Percentiles rank a stretch among this genome's conserved stretches.
Evolutionary conservation across 2,888 invertebrate species (phyloP).

Genomic region (Trypoxylon attenuatum): DNA sequence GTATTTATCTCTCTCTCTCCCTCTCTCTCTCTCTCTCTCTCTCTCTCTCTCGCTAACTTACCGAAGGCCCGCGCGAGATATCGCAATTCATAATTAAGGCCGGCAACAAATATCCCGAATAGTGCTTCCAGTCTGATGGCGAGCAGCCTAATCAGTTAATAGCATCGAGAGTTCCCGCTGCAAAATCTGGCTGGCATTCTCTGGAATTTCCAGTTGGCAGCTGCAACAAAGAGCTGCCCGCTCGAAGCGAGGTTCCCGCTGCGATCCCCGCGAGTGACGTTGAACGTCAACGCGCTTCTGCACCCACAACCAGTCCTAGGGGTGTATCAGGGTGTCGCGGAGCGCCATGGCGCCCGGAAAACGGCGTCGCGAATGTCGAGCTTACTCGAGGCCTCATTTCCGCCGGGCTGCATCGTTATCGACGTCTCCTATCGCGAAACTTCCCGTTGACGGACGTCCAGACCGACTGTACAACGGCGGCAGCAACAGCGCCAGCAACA

Average conservation of each 20-base stretch:
- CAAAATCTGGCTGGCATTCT: neutral
- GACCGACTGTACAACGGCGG: no score
- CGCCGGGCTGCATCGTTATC: slow-evolving; percentile 22
- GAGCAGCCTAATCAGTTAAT: neutral
- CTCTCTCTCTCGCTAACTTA: no score
- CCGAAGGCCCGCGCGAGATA: no score
- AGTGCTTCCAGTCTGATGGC: no score
- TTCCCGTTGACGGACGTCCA: neutral
- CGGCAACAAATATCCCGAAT: no score
- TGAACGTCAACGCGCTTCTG: slow-evolving; percentile 10
- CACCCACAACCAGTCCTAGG: no score
- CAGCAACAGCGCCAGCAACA: no score
- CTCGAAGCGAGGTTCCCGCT: slow-evolving; percentile 12
- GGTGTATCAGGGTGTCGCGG: no score
- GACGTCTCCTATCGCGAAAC: slow-evolving; percentile 30
- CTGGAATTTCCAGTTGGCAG: neutral
- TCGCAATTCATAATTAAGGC: no score
- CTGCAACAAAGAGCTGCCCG: slow-evolving; percentile 8
- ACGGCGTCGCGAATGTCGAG: slow-evolving; percentile 22
- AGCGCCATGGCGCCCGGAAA: no score
- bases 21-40: no score
- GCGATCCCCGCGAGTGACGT: slow-evolving; percentile 19
- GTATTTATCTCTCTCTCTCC: no score
- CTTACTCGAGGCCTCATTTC: slow-evolving; percentile 38
- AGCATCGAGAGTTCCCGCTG: neutral